Base-by-base conservation (phyloP, 2,888 invertebrate species). In the Synergus japonicus region DNA sequence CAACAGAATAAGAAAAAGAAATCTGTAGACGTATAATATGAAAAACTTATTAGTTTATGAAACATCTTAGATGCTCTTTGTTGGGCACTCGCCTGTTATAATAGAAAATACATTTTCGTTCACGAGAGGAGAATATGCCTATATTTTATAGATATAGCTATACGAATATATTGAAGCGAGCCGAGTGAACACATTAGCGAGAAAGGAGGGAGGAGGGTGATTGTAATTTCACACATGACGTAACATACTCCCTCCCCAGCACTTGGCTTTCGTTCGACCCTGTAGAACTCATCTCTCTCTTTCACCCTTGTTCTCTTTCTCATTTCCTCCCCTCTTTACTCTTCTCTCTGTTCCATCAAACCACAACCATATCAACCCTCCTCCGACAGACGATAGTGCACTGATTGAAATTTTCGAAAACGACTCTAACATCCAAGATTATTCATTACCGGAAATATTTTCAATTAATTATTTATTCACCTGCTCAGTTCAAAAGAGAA, bases 191-290 rank as follows among this genome's bases (percentile, higher is more conserved):
- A 86, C 85, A 88, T 88, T 88, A 88, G 81, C 76, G 46, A 84
- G 88, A 54, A 76, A 37, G 54, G 46, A 41, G 78, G 76, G 54
- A 60, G 63, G 79, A 81, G 86, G 86, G 85, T 87, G 88, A 90
- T 89, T 86, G 90, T 90, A 90, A 90, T 90, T 90, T 90, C 89
- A 90, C 90, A 88, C 90, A 89, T 89, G 90, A 89, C 85, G 85
- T 88, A 84, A 87, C 86, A 84, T 83, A 78, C 81, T 79, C 81
- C 83, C 83, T 81, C 49, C 29, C 29, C 29, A 29, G 15, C 60
- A 77, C 65, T 63, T 49, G 63, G 73, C 15, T 77, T 79, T 66
- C 64, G 81, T 81, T 81, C 79, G 76, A 76, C 82, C 77, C 58
- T 67, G 41, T 76, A 37, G 37, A 54, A 73, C 49, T 54, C 69